Conservation (phyloP, 2,888 invertebrate species). For the Hemaris fuciformis region DNA sequence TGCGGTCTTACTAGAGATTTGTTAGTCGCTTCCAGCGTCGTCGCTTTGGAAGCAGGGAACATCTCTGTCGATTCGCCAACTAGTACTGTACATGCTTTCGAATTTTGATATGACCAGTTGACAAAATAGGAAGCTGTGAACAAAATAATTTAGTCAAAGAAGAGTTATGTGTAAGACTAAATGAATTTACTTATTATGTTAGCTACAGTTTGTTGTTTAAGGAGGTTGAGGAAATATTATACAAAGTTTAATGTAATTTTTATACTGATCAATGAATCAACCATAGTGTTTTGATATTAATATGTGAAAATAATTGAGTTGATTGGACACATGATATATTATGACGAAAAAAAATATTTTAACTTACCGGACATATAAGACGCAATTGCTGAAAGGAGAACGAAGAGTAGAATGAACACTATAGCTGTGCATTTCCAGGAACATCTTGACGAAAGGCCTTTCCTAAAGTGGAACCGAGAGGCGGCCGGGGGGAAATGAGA, state of each 20-base stretch:
- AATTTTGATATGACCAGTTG: conserved; percentile 92
- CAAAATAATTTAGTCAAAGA: conserved; percentile 27
- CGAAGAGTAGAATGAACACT: conserved; percentile 91
- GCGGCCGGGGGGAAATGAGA: conserved; percentile 87
- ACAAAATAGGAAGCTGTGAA: conserved; percentile 89
- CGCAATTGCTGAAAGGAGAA: conserved; percentile 90
- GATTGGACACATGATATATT: neutral
- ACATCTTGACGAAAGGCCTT: conserved; percentile 92
- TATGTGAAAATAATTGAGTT: too few species aligned
- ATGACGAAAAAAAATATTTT: neutral
- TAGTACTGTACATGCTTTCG: conserved; percentile 91
- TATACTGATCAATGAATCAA: too few species aligned
- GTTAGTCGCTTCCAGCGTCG: conserved; percentile 85
- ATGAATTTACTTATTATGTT: too few species aligned
- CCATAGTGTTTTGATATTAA: too few species aligned
- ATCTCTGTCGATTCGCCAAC: conserved; percentile 89
- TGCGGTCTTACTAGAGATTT: conserved; percentile 86
- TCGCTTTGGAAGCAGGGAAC: conserved; percentile 85
- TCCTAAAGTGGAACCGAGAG: conserved; percentile 92
- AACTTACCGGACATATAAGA: conserved; percentile 92
- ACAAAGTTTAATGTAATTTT: too few species aligned
- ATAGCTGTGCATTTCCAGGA: conserved; percentile 97
- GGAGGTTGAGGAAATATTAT: too few species aligned
- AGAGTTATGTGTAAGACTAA: neutral
- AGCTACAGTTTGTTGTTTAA: too few species aligned